Conservation (phyloP, 2,113 vertebrate genomes). For the Neodon shergylaensis region DNA sequence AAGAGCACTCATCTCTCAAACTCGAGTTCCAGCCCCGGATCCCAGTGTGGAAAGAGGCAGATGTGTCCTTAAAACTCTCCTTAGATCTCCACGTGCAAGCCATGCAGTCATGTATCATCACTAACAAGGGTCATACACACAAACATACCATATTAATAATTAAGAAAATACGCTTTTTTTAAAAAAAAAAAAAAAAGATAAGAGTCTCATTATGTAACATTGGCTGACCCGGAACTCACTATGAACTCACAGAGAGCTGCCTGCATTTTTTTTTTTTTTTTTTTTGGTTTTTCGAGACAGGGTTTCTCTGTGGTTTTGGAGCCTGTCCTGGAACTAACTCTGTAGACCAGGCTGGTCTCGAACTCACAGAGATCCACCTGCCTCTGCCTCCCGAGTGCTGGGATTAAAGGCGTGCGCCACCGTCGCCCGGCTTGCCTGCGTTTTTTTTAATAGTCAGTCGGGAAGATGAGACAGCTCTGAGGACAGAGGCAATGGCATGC, state of each 20-base stretch:
- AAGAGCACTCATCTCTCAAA: background rate
- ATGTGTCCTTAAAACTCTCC: background rate
- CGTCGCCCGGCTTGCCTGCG: no score
- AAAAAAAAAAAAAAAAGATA: background rate
- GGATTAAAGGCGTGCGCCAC: no score
- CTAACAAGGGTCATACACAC: no score
- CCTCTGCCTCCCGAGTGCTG: no score
- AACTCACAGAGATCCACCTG: no score
- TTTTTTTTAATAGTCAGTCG: background rate
- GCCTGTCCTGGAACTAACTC: no score
- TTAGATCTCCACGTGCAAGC: background rate
- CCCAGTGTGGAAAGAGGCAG: background rate
- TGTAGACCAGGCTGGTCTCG: no score
- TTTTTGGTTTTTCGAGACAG: no score
- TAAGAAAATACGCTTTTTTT: accelerated
- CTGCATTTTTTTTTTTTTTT: background rate
- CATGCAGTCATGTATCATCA: background rate
- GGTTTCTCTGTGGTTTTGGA: no score
- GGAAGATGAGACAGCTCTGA: background rate
- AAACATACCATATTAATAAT: background rate
- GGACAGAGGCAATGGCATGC: accelerated
- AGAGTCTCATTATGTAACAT: background rate
- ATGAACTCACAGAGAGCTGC: background rate
- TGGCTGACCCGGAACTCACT: background rate
- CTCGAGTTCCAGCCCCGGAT: background rate